These are phyloP conservation scores for Piaya cayana DNA, from an alignment of 2,113 vertebrate genomes.

Conservation along the genomic window DNA sequence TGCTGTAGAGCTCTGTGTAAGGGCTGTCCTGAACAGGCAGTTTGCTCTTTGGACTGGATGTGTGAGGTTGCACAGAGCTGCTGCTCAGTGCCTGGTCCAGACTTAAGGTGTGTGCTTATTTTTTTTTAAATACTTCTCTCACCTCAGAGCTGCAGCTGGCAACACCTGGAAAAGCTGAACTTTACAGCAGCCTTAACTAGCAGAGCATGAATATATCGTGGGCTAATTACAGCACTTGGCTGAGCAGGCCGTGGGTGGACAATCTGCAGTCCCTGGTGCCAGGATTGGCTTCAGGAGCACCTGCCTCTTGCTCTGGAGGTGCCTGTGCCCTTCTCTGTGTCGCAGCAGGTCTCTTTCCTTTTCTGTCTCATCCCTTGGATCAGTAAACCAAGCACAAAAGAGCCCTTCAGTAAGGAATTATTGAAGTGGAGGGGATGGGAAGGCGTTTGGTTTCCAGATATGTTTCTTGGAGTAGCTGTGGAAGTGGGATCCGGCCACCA, in stretches of 20 bases:
- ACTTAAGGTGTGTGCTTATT: background rate
- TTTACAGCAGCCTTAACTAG: background rate
- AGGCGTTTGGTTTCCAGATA: background rate
- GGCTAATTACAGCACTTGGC: background rate
- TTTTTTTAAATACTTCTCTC: background rate
- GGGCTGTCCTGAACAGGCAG: background rate
- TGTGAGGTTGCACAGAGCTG: conserved; percentile 13
- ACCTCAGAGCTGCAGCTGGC: background rate
- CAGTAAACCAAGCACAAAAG: background rate
- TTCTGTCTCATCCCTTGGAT: background rate
- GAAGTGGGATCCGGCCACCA: background rate
- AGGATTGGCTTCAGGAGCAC: background rate
- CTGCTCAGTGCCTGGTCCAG: conserved; percentile 1
- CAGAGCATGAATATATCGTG: background rate
- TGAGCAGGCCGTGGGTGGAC: background rate
- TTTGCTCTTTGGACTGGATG: conserved; percentile 22
- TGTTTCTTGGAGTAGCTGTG: background rate
- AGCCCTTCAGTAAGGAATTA: background rate
- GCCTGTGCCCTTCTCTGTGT: background rate
- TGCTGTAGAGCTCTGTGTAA: background rate
- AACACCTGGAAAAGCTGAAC: background rate
- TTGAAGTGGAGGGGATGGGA: background rate
- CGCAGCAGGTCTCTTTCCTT: background rate
- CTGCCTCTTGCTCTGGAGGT: background rate
- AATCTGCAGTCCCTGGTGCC: background rate